Evolutionary conservation across 2,113 vertebrate genomes (phyloP).

Genomic region (Sciurus niger): DNA sequence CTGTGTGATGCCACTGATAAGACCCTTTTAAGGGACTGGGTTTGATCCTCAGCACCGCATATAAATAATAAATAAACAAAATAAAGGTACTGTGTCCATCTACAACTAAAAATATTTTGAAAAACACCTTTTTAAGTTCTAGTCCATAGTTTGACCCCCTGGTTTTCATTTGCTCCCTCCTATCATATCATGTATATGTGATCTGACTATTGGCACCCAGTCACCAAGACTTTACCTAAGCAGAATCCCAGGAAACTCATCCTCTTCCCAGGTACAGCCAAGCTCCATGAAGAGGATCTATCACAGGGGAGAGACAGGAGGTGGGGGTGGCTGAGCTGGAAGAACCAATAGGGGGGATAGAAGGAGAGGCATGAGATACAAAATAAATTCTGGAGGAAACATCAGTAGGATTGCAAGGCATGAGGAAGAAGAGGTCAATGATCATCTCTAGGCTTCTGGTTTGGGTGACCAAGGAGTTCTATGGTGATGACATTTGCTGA

Average conservation of each 20-base stretch:
- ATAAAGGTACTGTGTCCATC: too few relatives aligned
- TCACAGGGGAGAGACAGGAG: background rate
- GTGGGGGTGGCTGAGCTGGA: background rate
- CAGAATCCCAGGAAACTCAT: background rate
- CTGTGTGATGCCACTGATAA: background rate
- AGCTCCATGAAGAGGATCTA: background rate
- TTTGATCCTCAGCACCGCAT: too few relatives aligned
- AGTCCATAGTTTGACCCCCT: background rate
- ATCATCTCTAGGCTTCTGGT: background rate
- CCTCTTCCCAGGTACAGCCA: background rate
- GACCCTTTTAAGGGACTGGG: background rate
- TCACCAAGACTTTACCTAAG: background rate
- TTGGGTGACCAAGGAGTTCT: background rate
- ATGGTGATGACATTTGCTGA: background rate
- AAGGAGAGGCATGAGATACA: background rate
- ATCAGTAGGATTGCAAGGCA: background rate
- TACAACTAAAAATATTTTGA: too few relatives aligned
- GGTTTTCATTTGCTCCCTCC: slow-evolving; percentile 3
- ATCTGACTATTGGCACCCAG: background rate
- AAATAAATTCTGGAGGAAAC: background rate
- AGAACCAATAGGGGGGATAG: background rate
- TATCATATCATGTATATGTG: background rate
- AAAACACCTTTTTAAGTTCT: background rate
- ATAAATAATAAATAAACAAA: too few relatives aligned
- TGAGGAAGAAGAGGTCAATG: background rate